Evolutionary conservation across 2,113 vertebrate species (phyloP).

Genomic region (Ariopsis seemanni): DNA sequence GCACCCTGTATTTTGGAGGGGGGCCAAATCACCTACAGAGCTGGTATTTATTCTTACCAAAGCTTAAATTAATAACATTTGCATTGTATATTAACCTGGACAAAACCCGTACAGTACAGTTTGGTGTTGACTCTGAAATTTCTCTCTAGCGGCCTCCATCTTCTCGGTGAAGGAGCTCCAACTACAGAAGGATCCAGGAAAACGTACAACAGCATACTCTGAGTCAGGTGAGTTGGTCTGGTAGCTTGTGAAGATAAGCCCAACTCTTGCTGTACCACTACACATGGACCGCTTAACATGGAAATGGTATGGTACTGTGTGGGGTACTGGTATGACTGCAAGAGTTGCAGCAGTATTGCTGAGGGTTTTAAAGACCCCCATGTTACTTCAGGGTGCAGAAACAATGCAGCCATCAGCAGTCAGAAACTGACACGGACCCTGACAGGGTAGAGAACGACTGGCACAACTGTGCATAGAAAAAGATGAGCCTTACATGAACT

Average conservation of each 20-base stretch:
- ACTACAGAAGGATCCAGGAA: slow-evolving; percentile 79
- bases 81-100: neutral
- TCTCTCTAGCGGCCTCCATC: slow-evolving; percentile 72
- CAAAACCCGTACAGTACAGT: neutral
- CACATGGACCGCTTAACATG: neutral
- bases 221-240: slow-evolving; percentile 70
- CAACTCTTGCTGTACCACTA: neutral
- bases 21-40: neutral
- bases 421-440: neutral
- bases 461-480: neutral
- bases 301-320: neutral
- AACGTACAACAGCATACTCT: slow-evolving; percentile 69
- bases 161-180: slow-evolving; percentile 78
- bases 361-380: neutral
- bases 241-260: neutral
- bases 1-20: too few species aligned
- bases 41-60: neutral
- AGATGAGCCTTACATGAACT: neutral
- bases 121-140: neutral
- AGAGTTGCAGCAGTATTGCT: neutral
- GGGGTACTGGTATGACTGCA: neutral
- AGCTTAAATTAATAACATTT: neutral
- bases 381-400: neutral
- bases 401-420: neutral
- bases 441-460: neutral